phyloP scores from a whole-genome alignment of 2,113 vertebrate species.

The Chionomys nivalis region DNA sequence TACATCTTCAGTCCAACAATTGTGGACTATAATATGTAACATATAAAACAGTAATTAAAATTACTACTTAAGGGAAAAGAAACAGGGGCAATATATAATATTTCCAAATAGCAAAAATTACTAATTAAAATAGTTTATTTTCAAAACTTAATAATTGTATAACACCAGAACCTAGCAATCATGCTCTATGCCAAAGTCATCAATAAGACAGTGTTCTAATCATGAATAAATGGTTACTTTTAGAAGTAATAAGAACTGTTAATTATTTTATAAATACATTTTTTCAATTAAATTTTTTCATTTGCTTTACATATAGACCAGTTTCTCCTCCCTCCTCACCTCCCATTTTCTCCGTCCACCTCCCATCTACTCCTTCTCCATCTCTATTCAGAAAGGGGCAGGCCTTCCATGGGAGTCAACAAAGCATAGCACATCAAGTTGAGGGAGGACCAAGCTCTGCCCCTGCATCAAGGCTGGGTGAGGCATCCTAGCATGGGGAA shows the following conservation, averaged over 20 bases:
- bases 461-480: not conserved
- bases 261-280: constrained; percentile 25
- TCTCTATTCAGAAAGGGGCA: not conserved
- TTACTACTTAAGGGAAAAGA: not conserved
- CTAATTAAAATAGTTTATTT: constrained; percentile 22
- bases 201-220: constrained; percentile 1
- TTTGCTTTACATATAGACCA: not conserved
- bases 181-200: not conserved
- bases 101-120: not conserved
- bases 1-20: not conserved
- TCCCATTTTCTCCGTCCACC: not conserved
- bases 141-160: constrained; percentile 32
- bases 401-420: not conserved
- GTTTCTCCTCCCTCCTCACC: not conserved
- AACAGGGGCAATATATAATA: not conserved
- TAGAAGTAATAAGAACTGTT: not conserved
- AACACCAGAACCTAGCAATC: not conserved
- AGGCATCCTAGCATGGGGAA: not conserved
- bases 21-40: constrained; percentile 10
- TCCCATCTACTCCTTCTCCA: not conserved
- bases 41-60: not conserved
- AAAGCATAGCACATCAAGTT: not conserved
- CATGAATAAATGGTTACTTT: not conserved
- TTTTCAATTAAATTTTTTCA: not conserved
- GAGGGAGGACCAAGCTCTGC: not conserved